Evolutionary conservation across 2,113 vertebrate genomes (phyloP), one percentile per base, ranked within the genome.

Genomic region (Sorex fumeus): DNA sequence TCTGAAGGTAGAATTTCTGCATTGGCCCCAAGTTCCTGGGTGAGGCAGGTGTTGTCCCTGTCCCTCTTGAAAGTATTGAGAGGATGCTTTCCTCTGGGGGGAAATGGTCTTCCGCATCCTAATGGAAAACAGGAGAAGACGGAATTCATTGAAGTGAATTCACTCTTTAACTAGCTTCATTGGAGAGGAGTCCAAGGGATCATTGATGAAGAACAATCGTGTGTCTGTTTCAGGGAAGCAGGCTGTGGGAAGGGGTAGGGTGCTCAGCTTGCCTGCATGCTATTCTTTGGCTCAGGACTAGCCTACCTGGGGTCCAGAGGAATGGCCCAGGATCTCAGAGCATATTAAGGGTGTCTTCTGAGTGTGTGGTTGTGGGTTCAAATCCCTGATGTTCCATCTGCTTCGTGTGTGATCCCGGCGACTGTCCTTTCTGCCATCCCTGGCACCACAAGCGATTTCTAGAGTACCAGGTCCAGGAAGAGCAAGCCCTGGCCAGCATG

Each of bases 111-210:
- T 84, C 11, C 28, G 15, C 3, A 0, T 67, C 81, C 76, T 80
- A 80, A 67, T 71, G 47, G 8, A 23, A 93, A 50, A 40, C 79
- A 9, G 67, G 81, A 67, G 19, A 74, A 40, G 89, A 70, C 27
- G 83, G 82, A 84, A 86, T 40, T 86, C 79, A 50, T 21, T 43
- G 80, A 83, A 50, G 32, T n/a, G 81, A 71, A 77, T 84, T 93
- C 50, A 8, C 36, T 85, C 79, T 85, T 79, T 70, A 60, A 72
- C 69, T 16, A 70, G 47, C 64, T 91, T 60, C 28, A 81, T 84
- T 87, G 72, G 77, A 3, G 89, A 80, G 32, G 69, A 69, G 69
- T 25, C 69, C 21, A 8, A 50, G 67, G 60, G 36, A 27, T 36
- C 76, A 53, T 34, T 77, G 79, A 88, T 87, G 92, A 0, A 53